These are phyloP conservation scores for Pipa parva DNA, from an alignment of 2,113 vertebrate species.

Conservation along the genomic window DNA sequence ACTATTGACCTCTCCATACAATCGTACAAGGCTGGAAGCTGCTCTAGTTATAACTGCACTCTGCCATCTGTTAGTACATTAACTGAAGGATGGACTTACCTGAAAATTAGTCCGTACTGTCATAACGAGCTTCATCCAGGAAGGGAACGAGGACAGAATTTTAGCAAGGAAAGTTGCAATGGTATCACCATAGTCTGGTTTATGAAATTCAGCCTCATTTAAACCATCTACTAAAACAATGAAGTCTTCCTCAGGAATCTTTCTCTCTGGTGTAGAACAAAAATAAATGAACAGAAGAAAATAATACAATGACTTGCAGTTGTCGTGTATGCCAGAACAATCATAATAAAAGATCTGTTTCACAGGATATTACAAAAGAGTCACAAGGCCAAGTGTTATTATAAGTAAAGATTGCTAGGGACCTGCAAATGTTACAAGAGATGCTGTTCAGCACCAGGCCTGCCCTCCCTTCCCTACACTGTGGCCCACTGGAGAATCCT, in stretches of 20 bases:
- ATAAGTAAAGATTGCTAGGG: too few relatives aligned
- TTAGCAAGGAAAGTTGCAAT: constrained; percentile 89
- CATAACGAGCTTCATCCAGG: constrained; percentile 92
- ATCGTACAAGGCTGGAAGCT: not conserved
- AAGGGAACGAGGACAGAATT: constrained; percentile 84
- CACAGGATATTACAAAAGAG: too few relatives aligned
- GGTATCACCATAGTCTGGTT: constrained; percentile 96
- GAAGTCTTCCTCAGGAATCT: constrained; percentile 90
- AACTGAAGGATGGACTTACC: constrained; percentile 63
- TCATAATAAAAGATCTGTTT: too few relatives aligned
- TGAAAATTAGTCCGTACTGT: constrained; percentile 86
- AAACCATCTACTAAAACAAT: constrained; percentile 93
- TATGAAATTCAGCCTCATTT: constrained; percentile 98
- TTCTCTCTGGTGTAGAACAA: constrained; percentile 86
- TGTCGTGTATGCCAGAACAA: too few relatives aligned
- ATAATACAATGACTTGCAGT: too few relatives aligned
- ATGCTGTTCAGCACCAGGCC: too few relatives aligned
- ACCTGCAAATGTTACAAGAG: too few relatives aligned
- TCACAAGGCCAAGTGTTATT: too few relatives aligned
- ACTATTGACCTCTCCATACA: not conserved
- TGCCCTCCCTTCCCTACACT: too few relatives aligned
- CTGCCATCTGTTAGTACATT: not conserved
- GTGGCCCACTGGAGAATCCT: too few relatives aligned
- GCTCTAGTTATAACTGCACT: not conserved
- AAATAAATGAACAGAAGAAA: constrained; percentile 47